These are phyloP conservation scores for Paedocypris sp. DNA, from an alignment of 2,113 vertebrate genomes.

Conservation along the genomic window DNA sequence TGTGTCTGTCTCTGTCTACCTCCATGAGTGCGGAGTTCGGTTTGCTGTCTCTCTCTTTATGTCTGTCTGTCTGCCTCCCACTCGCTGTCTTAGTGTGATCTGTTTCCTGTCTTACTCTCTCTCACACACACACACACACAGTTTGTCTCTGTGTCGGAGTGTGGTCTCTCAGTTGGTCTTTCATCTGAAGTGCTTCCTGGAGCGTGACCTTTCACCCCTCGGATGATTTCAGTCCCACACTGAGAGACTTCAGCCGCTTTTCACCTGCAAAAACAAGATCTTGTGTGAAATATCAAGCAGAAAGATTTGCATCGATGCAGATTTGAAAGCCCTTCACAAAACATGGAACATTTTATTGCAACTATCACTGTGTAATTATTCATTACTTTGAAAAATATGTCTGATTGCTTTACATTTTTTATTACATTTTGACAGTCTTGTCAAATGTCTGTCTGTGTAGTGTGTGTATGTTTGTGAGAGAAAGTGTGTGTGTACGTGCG, in stretches of 20 bases:
- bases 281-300: not conserved
- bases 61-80: slow-evolving; percentile 36
- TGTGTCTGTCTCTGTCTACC: not conserved
- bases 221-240: not conserved
- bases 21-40: no score
- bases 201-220: slow-evolving; percentile 17
- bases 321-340: no score
- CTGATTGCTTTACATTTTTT: no score
- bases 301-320: not conserved
- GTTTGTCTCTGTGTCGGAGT: not conserved
- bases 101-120: not conserved
- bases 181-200: slow-evolving; percentile 17
- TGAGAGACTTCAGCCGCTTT: not conserved
- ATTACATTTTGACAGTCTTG: no score
- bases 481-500: no score
- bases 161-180: not conserved
- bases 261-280: slow-evolving; percentile 6
- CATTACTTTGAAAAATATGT: no score
- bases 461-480: no score
- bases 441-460: no score
- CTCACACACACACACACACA: not conserved
- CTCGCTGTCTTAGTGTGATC: no score
- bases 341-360: no score
- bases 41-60: slow-evolving; percentile 2
- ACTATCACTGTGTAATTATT: no score